Evolutionary conservation across 2,797 vertebrate species (phyloP).

Genomic region (Eurystomus glaucurus): DNA sequence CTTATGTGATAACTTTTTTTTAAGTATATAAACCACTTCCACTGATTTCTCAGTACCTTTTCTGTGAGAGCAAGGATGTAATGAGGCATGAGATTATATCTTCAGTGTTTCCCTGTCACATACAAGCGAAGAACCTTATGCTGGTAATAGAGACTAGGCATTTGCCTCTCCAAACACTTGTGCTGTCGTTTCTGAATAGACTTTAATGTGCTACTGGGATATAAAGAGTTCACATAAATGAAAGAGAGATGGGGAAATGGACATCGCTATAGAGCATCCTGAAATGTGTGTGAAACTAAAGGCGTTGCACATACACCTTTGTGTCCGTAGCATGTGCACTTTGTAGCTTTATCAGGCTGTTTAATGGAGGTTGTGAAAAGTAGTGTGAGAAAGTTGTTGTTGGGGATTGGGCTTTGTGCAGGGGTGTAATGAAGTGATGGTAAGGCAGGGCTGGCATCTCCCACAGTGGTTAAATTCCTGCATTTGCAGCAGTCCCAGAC

Average conservation of each 20-base stretch:
- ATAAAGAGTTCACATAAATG: accelerated
- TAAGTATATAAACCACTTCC: neutral
- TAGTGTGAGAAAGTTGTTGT: neutral
- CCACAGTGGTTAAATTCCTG: neutral
- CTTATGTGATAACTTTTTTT: neutral
- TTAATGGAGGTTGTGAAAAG: neutral
- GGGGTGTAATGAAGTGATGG: neutral
- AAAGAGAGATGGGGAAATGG: neutral
- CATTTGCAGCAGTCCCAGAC: neutral
- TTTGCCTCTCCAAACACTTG: neutral
- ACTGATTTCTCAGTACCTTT: neutral
- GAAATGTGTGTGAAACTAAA: neutral
- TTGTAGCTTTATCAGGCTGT: neutral
- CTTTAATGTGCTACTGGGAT: neutral
- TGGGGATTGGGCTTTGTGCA: neutral
- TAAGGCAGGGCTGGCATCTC: neutral
- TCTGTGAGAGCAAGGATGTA: neutral
- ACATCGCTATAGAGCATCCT: neutral
- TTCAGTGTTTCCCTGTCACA: neutral
- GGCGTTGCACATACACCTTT: neutral
- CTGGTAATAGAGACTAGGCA: accelerated
- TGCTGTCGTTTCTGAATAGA: neutral
- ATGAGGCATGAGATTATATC: neutral
- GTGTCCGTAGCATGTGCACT: accelerated
- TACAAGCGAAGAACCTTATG: neutral